phyloP scores from a whole-genome alignment of 1,140 invertebrate species.

The Zaprionus kolodkinae region DNA sequence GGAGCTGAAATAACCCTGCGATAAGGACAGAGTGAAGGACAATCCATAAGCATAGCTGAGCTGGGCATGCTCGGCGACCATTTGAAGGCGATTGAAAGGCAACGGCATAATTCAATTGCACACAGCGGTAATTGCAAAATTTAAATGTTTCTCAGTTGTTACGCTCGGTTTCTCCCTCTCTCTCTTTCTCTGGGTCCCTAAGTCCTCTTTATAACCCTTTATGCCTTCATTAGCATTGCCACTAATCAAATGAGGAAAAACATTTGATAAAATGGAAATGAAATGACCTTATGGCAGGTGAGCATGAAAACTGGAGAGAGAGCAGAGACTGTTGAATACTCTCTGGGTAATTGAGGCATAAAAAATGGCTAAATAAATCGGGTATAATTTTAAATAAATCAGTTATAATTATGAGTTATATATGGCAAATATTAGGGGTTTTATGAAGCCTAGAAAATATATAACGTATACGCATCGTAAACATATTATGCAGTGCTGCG shows the following conservation, averaged over 20 bases:
- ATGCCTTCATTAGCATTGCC: background rate
- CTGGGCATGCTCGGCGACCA: slow-evolving; percentile 43
- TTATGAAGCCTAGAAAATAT: too few species aligned
- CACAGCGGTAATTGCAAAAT: slow-evolving; percentile 30
- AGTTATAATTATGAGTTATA: background rate
- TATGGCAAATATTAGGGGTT: too few species aligned
- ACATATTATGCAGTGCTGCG: too few species aligned
- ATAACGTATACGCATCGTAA: too few species aligned
- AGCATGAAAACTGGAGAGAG: background rate
- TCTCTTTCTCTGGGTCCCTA: background rate
- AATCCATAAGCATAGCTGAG: slow-evolving; percentile 38
- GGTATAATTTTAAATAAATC: too few species aligned
- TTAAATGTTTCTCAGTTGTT: slow-evolving; percentile 8
- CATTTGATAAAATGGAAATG: slow-evolving; percentile 12
- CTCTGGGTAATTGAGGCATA: background rate
- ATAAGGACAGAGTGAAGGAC: slow-evolving; percentile 67
- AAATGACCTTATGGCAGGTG: background rate
- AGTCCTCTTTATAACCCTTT: background rate
- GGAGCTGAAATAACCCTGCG: slow-evolving; percentile 59
- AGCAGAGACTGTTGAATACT: slow-evolving; percentile 5
- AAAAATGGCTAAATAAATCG: background rate
- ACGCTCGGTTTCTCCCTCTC: background rate
- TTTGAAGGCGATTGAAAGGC: slow-evolving; percentile 35
- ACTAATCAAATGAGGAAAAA: slow-evolving; percentile 12
- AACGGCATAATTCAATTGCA: slow-evolving; percentile 42